Percentiles rank a stretch among this genome's conserved stretches.
phyloP scores from a whole-genome alignment of 2,888 invertebrate genomes.

The Tachina fera region DNA sequence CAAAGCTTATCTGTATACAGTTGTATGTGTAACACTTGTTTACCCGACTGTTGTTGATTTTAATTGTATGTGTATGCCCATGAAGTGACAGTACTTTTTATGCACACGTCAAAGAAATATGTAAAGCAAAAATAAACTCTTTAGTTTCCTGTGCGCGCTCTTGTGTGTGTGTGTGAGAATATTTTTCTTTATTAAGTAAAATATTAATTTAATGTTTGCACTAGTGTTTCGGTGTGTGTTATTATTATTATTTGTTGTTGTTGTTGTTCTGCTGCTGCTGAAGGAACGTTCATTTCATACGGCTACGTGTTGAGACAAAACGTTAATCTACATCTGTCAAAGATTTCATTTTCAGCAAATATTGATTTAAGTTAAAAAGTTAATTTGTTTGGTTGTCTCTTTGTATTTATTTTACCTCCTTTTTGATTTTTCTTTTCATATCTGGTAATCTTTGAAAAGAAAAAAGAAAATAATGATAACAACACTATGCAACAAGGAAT shows the following conservation, averaged over 20 bases:
- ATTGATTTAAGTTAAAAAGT: slow-evolving; percentile 33
- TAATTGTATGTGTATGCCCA: neutral
- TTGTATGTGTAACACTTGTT: neutral
- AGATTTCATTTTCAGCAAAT: slow-evolving; percentile 35
- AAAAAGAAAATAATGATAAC: too few relatives aligned
- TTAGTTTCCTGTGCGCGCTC: neutral
- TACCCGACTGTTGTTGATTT: neutral
- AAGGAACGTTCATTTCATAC: slow-evolving; percentile 4
- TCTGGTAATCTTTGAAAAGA: neutral
- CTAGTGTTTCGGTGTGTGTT: neutral
- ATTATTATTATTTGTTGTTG: neutral
- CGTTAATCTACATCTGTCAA: slow-evolving; percentile 40
- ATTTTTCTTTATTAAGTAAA: slow-evolving; percentile 1
- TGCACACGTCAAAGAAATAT: neutral
- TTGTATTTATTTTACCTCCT: neutral
- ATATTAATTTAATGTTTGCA: neutral
- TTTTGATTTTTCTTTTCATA: neutral
- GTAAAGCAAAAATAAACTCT: neutral
- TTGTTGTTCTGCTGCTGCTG: neutral
- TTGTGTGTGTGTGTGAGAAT: neutral
- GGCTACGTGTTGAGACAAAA: slow-evolving; percentile 18
- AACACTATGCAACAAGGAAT: too few relatives aligned
- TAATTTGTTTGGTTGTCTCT: slow-evolving; percentile 12
- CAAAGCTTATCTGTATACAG: neutral
- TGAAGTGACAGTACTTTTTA: slow-evolving; percentile 2